phyloP scores from a whole-genome alignment of 2,888 invertebrate species.

The Spodoptera picta region DNA sequence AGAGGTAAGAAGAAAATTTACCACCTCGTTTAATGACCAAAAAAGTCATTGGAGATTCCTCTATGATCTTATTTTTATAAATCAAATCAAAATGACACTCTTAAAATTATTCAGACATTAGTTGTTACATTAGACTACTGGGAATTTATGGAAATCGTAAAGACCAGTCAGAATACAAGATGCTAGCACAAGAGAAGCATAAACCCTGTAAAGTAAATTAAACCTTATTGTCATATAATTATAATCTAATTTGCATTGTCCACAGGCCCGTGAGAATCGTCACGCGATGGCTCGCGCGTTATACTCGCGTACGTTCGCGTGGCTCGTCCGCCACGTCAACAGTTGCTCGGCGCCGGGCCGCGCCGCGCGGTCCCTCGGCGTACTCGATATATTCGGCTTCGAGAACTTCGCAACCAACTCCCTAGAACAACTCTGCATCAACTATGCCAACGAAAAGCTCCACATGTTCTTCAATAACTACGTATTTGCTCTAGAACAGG shows the following conservation, averaged over 20 bases:
- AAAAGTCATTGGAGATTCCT: too few species aligned
- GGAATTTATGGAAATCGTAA: too few species aligned
- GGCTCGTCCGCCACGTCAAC: constrained; percentile 97
- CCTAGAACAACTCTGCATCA: constrained; percentile 97
- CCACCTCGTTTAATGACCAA: too few species aligned
- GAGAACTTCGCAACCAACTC: constrained; percentile 97
- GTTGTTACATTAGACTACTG: too few species aligned
- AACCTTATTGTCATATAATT: not conserved
- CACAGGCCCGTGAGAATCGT: constrained; percentile 94
- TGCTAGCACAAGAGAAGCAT: too few species aligned
- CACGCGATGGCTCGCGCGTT: constrained; percentile 98
- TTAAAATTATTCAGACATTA: too few species aligned
- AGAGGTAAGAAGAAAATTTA: constrained; percentile 87
- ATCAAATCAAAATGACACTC: too few species aligned
- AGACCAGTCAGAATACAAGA: too few species aligned
- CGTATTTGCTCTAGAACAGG: constrained; percentile 97
- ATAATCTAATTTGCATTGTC: not conserved
- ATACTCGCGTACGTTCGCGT: constrained; percentile 96
- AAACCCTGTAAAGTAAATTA: not conserved
- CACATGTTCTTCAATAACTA: constrained; percentile 99
- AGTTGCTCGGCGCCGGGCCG: constrained; percentile 96
- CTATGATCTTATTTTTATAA: too few species aligned
- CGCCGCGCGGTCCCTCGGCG: constrained; percentile 94
- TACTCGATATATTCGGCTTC: constrained; percentile 97
- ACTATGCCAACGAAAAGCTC: constrained; percentile 97